Base-by-base conservation (phyloP, 2,888 invertebrate species). In the Globia sparganii region DNA sequence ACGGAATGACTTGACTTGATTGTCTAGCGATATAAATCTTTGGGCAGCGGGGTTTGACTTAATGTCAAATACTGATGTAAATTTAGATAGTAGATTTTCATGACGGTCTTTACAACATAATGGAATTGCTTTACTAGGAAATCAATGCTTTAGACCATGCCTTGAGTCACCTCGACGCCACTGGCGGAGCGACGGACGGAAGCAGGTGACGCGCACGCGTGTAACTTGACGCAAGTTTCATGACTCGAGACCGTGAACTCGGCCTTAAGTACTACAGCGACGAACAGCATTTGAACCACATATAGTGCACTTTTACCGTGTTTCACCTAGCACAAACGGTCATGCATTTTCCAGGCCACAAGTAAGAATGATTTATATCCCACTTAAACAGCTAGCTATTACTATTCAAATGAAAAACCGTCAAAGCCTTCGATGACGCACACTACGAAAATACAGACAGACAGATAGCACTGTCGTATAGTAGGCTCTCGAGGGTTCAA, bases 401-500 rank as follows among this genome's bases (percentile, higher is more conserved):
- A 6, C 15, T 1, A 13, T 21, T 1, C 3, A 58, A 73, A 43
- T n/a, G 4, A 58, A 34, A 72, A 43, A n/a, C 9, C 11, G 2
- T 34, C 1, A 11, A 28, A 46, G 18, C 11, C 21, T 37, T 8
- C 31, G 13, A 40, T 53, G 69, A 65, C 58, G 49, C n/a, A 65
- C 13, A 11, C 34, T 25, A 65, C 31, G 21, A 18, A 49, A 58
- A 65, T 8, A 0, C 59, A 59, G 40, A 79, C 37, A 58, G 18
- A 13, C 21, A 37, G n/a, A 58, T 11, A 72, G 28, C 28, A 40
- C 61, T 28, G 25, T 40, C 37, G n/a, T 28, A 59, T 31, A 58
- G 15, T 56, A 56, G 21, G 25, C 62, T 40, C n/a, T 49, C 13
- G 4, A 59, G 37, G 49, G 72, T 78, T 72, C 78, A 81, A 78